phyloP scores from a whole-genome alignment of 1,140 invertebrate genomes.

The Bombus fervidus region DNA sequence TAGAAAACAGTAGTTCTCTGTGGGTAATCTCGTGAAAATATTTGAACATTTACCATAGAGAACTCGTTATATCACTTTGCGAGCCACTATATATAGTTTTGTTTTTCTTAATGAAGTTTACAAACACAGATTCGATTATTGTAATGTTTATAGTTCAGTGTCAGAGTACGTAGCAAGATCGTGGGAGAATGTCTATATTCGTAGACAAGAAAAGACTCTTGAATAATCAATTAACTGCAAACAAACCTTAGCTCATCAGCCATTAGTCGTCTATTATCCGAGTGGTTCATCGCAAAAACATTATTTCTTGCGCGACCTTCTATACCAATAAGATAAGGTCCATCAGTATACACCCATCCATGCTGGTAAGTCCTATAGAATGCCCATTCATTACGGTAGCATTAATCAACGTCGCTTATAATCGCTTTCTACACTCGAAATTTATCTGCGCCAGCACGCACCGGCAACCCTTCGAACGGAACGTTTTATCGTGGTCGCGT shows the following conservation, averaged over 20 bases:
- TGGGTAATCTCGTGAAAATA: background rate
- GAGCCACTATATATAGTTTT: no score
- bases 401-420: slow-evolving; percentile 35
- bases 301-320: background rate
- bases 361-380: background rate
- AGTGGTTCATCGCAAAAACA: background rate
- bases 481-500: background rate
- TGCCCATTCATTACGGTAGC: slow-evolving; percentile 1
- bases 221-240: background rate
- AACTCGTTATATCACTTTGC: no score
- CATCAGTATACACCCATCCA: no score
- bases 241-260: no score
- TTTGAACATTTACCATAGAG: background rate
- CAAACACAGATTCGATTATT: no score
- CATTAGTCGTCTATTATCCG: background rate
- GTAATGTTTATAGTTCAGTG: no score
- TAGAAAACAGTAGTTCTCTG: background rate
- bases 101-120: no score
- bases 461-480: background rate
- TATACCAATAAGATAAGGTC: background rate
- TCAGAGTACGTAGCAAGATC: no score
- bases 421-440: slow-evolving; percentile 11
- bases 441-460: background rate
- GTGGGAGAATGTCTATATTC: background rate
- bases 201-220: background rate